Conservation (phyloP, 2,113 vertebrate species). For the Nyctereutes procyonoides region DNA sequence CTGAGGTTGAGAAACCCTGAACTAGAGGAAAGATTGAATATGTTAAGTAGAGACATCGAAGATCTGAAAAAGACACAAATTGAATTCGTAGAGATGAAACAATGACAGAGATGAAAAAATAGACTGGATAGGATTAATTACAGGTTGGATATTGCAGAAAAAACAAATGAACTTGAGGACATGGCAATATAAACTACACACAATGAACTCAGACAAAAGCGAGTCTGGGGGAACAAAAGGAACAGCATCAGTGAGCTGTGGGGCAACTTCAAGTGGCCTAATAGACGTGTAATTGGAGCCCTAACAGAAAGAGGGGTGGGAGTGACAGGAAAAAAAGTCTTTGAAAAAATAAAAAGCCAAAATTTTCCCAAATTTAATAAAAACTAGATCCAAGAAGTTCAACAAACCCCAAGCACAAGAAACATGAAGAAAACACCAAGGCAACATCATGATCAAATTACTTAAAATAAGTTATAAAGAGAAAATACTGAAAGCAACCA, state of each 20-base stretch:
- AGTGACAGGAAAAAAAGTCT: background rate
- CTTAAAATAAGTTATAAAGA: background rate
- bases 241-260: background rate
- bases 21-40: background rate
- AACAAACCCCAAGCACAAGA: background rate
- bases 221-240: background rate
- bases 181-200: background rate
- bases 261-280: background rate
- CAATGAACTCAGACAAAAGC: background rate
- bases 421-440: background rate
- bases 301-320: background rate
- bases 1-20: background rate
- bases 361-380: background rate
- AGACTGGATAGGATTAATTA: background rate
- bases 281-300: background rate
- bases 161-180: background rate
- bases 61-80: background rate
- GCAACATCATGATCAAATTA: background rate
- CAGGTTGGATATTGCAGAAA: background rate
- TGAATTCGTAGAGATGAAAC: background rate
- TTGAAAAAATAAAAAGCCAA: background rate
- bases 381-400: background rate
- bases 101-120: background rate
- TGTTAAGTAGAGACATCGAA: background rate
- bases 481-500: background rate